These are phyloP conservation scores for Brachionus manjavacas DNA, from an alignment of 1,140 invertebrate genomes.

Conservation along the genomic window DNA sequence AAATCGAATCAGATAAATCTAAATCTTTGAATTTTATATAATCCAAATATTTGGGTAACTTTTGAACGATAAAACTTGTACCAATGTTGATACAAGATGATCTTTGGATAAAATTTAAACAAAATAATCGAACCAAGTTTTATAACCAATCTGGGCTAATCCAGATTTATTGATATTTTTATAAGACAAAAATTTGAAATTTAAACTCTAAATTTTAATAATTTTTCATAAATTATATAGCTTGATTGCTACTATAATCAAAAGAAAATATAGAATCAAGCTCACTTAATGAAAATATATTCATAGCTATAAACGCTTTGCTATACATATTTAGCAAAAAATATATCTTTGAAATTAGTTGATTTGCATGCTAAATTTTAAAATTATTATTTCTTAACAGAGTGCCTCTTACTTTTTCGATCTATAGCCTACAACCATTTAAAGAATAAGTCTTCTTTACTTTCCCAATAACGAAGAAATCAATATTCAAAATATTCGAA, in stretches of 20 bases:
- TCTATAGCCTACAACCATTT: background rate
- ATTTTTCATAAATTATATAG: constrained; percentile 11
- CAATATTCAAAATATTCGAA: background rate
- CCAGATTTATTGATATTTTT: background rate
- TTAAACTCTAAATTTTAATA: background rate
- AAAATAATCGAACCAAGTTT: background rate
- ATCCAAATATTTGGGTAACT: background rate
- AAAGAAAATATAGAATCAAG: background rate
- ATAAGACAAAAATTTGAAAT: constrained; percentile 4
- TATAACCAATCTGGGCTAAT: background rate
- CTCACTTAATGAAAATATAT: background rate
- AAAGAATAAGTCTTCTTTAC: background rate
- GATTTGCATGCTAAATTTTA: constrained; percentile 21
- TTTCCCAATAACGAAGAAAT: background rate
- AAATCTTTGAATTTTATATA: background rate
- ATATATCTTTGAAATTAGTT: background rate
- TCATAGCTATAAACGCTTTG: background rate
- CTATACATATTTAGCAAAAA: background rate
- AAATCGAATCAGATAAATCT: background rate
- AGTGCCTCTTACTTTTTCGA: background rate
- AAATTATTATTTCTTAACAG: background rate
- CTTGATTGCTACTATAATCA: background rate
- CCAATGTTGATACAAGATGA: background rate
- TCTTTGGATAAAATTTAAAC: background rate
- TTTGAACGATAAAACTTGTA: background rate